Conservation (phyloP, 2,113 vertebrate genomes). For the Cavia aperea region DNA sequence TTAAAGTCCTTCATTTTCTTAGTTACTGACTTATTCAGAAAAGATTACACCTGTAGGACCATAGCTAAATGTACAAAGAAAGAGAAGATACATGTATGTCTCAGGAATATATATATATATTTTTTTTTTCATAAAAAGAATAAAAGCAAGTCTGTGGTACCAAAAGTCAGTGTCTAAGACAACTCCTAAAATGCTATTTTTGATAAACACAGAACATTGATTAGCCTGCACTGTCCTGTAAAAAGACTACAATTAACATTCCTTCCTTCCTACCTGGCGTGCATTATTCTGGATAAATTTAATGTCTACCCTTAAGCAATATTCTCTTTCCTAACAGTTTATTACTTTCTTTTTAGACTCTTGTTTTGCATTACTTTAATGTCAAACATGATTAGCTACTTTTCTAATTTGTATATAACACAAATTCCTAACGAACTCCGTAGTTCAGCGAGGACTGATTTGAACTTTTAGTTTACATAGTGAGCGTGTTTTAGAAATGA, state of each 20-base stretch:
- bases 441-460: slow-evolving; percentile 20
- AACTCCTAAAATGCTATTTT: slow-evolving; percentile 21
- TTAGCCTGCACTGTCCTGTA: neutral
- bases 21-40: neutral
- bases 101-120: neutral
- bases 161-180: neutral
- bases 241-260: slow-evolving; percentile 14
- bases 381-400: slow-evolving; percentile 50
- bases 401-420: slow-evolving; percentile 42
- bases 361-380: slow-evolving; percentile 44
- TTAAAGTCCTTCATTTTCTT: neutral
- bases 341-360: slow-evolving; percentile 53
- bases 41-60: neutral
- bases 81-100: neutral
- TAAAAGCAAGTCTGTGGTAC: neutral
- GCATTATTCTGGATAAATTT: slow-evolving; percentile 41
- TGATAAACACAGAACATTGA: neutral
- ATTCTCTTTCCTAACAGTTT: slow-evolving; percentile 37
- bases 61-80: neutral
- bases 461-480: slow-evolving; percentile 34
- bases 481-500: slow-evolving; percentile 22
- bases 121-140: neutral
- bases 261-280: slow-evolving; percentile 29
- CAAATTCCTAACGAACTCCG: slow-evolving; percentile 42
- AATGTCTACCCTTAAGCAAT: neutral